A percentile compares a stretch with the other conserved stretches of the same genome.
phyloP scores from a whole-genome alignment of 2,113 vertebrate genomes.

The Pedionomus torquatus region DNA sequence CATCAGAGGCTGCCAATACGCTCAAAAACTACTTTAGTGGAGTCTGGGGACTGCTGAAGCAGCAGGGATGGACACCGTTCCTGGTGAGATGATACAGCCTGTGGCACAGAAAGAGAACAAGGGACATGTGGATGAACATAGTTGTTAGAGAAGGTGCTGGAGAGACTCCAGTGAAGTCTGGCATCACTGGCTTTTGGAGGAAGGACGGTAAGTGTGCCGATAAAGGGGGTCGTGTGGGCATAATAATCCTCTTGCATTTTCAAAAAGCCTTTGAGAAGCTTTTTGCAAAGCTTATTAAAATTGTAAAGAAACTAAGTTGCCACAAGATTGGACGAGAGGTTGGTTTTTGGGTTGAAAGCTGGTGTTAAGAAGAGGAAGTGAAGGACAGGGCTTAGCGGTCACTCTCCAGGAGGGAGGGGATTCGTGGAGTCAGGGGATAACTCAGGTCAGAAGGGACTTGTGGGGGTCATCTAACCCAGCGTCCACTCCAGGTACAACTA shows the following conservation, averaged over 20 bases:
- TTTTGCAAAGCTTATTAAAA: constrained; percentile 52
- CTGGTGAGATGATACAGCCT: neutral
- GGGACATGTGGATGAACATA: rapidly evolving
- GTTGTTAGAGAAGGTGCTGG: neutral
- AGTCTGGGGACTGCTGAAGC: neutral
- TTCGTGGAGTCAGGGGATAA: neutral
- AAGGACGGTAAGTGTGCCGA: neutral
- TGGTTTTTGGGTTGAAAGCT: neutral
- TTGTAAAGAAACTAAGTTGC: constrained; percentile 14
- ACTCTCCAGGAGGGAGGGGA: neutral
- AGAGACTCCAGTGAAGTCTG: neutral
- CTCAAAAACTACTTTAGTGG: neutral
- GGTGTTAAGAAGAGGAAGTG: constrained; percentile 36
- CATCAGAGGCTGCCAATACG: rapidly evolving
- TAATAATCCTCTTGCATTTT: constrained; percentile 36
- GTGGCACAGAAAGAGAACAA: neutral
- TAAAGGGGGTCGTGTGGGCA: neutral
- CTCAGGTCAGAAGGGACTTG: neutral
- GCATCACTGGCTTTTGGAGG: neutral
- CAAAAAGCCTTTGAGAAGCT: constrained; percentile 42
- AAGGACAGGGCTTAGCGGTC: neutral
- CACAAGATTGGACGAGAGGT: neutral
- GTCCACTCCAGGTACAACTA: neutral
- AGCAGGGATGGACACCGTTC: rapidly evolving
- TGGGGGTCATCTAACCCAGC: neutral